Evolutionary conservation across 2,113 vertebrate genomes (phyloP), one percentile per base, ranked within the genome.

Genomic region (Syrrhaptes paradoxus): DNA sequence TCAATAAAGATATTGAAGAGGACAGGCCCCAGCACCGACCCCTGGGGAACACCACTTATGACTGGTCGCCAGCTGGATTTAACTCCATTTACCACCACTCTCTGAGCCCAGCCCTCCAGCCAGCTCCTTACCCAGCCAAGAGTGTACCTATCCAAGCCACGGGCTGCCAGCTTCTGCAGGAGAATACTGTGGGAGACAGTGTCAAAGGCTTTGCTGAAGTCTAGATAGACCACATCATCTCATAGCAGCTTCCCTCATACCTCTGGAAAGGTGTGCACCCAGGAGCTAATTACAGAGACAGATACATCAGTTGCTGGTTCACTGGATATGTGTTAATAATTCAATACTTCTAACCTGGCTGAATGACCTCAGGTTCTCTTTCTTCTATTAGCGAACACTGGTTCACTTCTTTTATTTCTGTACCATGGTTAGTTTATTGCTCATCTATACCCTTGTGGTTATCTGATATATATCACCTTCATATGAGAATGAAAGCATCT

Each of bases 311-410:
- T 71, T 81, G 32, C 51, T 67, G 72, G 41, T 74, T 96, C 90
- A 89, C 57, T 86, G 72, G 92, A 29, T 94, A 94, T 58, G 72
- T 93, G 20, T 59, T 95, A 77, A 90, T 90, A 80, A 93, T 74
- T 77, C 0, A 29, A 95, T 95, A 93, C 89, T 74, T 93, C 32
- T 92, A 67, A 93, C 86, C 95, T 95, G 61, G 16, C 29, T 77
- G 72, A 62, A 92, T 84, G 86, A 95, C 92, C 94, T 90, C 72
- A 71, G 86, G 34, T 93, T 89, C 51, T 95, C 72, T 96, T 95
- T 93, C 95, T 84, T 85, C 22, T 71, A 76, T 86, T 74, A 80
- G 63, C 84, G 76, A 92, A 46, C 63, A 86, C 17, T 12, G 14
- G 1, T 88, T 71, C 34, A 6, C 59, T 90, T 90, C 73, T 90